A percentile compares a stretch with the other conserved stretches of the same genome.
Conservation (phyloP, 2,113 vertebrate genomes). For the Trachemys scripta region DNA sequence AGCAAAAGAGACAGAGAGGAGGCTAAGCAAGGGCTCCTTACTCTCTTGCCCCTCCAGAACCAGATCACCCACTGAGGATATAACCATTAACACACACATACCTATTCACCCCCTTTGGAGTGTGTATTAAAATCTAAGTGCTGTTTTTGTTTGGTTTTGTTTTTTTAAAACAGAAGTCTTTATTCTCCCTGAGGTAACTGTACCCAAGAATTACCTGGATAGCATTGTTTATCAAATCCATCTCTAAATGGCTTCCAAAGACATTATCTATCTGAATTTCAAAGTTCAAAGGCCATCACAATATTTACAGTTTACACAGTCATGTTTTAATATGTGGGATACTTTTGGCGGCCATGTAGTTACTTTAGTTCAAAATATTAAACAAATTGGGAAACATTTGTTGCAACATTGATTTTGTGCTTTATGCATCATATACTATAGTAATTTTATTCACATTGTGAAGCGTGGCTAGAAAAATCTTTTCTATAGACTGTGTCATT, state of each 20-base stretch:
- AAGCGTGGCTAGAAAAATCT: neutral
- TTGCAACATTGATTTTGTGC: neutral
- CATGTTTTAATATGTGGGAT: neutral
- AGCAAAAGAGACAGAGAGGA: neutral
- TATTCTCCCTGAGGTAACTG: neutral
- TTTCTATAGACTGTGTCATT: neutral
- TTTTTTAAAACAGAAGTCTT: neutral
- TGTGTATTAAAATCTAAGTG: neutral
- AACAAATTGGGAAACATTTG: neutral
- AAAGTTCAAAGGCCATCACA: neutral
- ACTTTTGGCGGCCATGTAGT: neutral
- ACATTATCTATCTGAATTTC: neutral
- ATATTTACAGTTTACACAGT: neutral
- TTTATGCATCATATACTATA: neutral
- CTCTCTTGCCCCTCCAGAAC: neutral
- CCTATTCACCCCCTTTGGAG: neutral
- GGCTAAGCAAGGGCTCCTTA: fast-evolving
- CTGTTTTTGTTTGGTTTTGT: neutral
- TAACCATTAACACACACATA: neutral
- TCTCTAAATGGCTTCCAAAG: neutral
- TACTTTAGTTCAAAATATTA: neutral
- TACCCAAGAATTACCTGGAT: neutral
- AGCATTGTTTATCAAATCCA: neutral
- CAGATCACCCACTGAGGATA: neutral
- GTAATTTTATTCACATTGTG: neutral